Conservation (phyloP, 2,113 vertebrate genomes). For the Argyrosomus japonicus region DNA sequence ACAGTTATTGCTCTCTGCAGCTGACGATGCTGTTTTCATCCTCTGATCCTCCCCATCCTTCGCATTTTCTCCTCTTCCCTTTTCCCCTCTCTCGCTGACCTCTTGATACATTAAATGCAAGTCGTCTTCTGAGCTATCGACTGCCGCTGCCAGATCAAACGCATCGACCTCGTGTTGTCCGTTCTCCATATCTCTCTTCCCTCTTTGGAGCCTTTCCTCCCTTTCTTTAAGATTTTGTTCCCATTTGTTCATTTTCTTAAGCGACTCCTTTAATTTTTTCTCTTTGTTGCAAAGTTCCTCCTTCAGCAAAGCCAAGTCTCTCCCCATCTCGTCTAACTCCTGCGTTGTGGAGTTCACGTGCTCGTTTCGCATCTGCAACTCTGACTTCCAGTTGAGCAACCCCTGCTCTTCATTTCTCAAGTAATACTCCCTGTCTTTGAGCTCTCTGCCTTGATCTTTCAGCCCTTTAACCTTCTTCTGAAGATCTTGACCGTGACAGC, state of each 20-base stretch:
- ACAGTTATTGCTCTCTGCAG: constrained; percentile 37
- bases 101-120: constrained; percentile 32
- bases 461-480: constrained; percentile 73
- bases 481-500: constrained; percentile 64
- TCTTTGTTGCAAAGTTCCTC: constrained; percentile 58
- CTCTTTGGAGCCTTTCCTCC: constrained; percentile 12
- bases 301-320: constrained; percentile 58
- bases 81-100: constrained; percentile 17
- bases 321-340: constrained; percentile 58
- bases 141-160: not conserved
- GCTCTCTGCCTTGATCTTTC: constrained; percentile 71
- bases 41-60: constrained; percentile 19
- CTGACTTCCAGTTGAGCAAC: constrained; percentile 52
- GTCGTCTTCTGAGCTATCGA: not conserved
- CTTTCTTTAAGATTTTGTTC: constrained; percentile 46
- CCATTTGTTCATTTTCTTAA: constrained; percentile 45
- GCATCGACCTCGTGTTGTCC: not conserved
- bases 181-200: not conserved
- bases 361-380: constrained; percentile 54
- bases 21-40: constrained; percentile 23
- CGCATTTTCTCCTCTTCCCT: not conserved
- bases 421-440: constrained; percentile 70
- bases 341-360: constrained; percentile 32
- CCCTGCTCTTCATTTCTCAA: constrained; percentile 58
- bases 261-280: constrained; percentile 23